Conservation (phyloP, 1,140 invertebrate genomes). For the Lanistes nyassanus region DNA sequence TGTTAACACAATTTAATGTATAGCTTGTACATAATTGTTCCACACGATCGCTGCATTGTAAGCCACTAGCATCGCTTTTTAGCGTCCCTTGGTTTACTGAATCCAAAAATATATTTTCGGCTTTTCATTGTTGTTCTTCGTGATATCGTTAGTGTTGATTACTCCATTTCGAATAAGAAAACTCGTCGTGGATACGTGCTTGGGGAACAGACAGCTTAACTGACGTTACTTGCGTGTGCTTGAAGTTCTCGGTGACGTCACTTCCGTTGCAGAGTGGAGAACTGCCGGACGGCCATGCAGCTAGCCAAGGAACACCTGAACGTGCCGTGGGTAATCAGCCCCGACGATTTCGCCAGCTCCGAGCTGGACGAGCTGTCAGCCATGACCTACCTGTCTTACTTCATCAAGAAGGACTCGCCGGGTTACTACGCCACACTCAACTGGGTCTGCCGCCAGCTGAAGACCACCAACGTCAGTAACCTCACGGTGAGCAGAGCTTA, state of each 20-base stretch:
- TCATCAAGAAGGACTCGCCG: slow-evolving; percentile 94
- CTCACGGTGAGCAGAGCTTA: slow-evolving; percentile 81
- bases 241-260: no score
- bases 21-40: no score
- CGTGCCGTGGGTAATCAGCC: slow-evolving; percentile 92
- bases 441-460: slow-evolving; percentile 79
- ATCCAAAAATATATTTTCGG: no score
- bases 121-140: neutral
- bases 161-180: neutral
- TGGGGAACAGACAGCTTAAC: neutral
- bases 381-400: slow-evolving; percentile 99
- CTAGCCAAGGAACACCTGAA: slow-evolving; percentile 88
- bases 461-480: slow-evolving; percentile 74
- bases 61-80: no score
- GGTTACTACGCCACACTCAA: slow-evolving; percentile 91
- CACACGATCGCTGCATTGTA: no score
- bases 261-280: slow-evolving; percentile 77
- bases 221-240: no score
- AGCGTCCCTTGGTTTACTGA: no score
- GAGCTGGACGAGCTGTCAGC: slow-evolving; percentile 96
- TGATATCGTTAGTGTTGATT: neutral
- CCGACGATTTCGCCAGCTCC: slow-evolving; percentile 93
- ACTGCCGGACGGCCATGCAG: slow-evolving; percentile 92
- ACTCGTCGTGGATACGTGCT: neutral
- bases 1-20: no score